Conservation (phyloP, 2,888 invertebrate species). For the Lepeophtheirus nordmannii region DNA sequence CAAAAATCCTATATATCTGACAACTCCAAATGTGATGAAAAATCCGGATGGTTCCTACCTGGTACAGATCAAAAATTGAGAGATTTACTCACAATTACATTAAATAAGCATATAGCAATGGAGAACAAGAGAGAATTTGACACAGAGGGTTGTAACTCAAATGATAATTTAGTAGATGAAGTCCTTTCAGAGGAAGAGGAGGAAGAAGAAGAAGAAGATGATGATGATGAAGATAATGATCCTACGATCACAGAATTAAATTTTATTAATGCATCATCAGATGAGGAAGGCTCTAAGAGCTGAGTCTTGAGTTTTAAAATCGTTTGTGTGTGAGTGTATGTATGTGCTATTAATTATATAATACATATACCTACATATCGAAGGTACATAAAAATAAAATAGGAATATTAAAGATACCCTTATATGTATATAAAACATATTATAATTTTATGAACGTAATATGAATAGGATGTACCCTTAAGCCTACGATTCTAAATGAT, state of each 20-base stretch:
- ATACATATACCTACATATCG: too few relatives aligned
- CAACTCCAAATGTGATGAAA: conserved; percentile 45
- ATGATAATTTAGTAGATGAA: background rate
- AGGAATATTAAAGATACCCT: too few relatives aligned
- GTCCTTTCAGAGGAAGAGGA: conserved; percentile 7
- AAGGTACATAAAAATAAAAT: too few relatives aligned
- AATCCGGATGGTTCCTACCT: conserved; percentile 60
- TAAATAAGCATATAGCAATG: background rate
- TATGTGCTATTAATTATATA: too few relatives aligned
- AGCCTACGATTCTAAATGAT: too few relatives aligned
- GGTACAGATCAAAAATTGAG: conserved; percentile 53
- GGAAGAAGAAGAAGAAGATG: conserved; percentile 22
- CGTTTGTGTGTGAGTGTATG: too few relatives aligned
- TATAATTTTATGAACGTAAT: too few relatives aligned
- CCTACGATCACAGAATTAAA: background rate
- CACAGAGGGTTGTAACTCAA: background rate
- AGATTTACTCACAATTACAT: conserved; percentile 48
- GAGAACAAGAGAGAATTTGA: background rate
- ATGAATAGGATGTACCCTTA: too few relatives aligned
- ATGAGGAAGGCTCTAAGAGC: background rate
- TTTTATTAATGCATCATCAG: background rate
- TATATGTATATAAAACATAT: too few relatives aligned
- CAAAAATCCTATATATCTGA: background rate
- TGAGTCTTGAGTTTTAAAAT: too few relatives aligned
- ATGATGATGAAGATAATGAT: background rate